Evolutionary conservation across 2,888 invertebrate genomes (phyloP).

Genomic region (Drosophila anomalipes): DNA sequence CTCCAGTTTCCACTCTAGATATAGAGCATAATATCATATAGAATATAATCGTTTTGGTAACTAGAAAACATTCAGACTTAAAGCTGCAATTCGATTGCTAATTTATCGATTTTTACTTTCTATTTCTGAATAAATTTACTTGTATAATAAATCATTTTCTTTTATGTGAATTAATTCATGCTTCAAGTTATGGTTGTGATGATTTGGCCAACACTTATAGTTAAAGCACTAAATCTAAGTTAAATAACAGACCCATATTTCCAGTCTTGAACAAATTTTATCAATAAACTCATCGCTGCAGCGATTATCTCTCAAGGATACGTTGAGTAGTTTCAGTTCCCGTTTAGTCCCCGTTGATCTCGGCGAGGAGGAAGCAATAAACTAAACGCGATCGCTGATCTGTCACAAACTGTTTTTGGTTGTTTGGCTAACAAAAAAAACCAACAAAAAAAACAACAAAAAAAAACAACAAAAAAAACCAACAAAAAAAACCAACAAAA

Average conservation of each 20-base stretch:
- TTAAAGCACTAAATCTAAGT: background rate
- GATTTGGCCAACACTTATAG: background rate
- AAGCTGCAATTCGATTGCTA: background rate
- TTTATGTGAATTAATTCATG: background rate
- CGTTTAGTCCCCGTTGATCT: conserved; percentile 12
- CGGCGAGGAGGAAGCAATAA: conserved; percentile 79
- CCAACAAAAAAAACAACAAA: background rate
- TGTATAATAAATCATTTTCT: background rate
- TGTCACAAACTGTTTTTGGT: conserved; percentile 60
- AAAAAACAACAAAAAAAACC: no score
- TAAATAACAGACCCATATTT: background rate
- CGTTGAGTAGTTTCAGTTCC: background rate
- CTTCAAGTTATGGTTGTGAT: background rate
- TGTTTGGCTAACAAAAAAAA: background rate
- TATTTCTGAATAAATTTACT: background rate
- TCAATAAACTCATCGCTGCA: conserved; percentile 31
- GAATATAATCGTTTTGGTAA: background rate
- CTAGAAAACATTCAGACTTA: background rate
- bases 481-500: no score
- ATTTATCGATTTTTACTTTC: background rate
- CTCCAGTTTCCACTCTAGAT: background rate
- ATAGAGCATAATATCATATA: background rate
- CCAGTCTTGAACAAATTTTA: background rate
- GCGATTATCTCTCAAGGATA: background rate
- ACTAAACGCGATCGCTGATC: conserved; percentile 76